Evolutionary conservation across 1,140 invertebrate species (phyloP), one percentile per base, ranked within the genome.

Genomic region (Arctopsyche grandis): DNA sequence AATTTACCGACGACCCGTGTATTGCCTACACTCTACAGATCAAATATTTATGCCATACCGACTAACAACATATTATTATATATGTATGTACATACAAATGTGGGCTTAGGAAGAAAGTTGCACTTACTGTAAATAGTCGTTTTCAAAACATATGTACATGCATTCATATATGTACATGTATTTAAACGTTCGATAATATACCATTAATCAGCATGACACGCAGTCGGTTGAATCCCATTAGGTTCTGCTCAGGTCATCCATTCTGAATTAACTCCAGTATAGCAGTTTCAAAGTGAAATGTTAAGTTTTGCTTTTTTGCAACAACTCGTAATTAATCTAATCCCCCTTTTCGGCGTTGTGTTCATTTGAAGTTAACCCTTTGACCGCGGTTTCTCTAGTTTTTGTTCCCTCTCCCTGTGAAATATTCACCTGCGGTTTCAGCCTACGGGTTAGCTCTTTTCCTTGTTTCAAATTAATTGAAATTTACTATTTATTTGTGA

Each of bases 361-460:
- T 74, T 74, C 70, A 74, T 48, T 74, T 38, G 48, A 22, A 75
- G 52, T 75, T 60, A 29, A 60, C 52, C 48, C 48, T 73, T 75
- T 29, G n/a, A 22, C 63, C 24, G 56, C 56, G 22, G 29, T 76
- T 58, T 12, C 24, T 12, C 56, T 38, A 48, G 73, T 75, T 75
- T 75, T 75, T 75, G 52, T 48, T n/a, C 24, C 63, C 63, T 9
- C 12, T 4, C 29, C 29, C 73, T 14, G 73, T 75, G 52, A 75
- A 75, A 75, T 75, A 75, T 75, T 75, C 73, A 75, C 73, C 73
- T 75, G 73, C 73, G 73, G 73, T 75, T 26, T 10, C 14, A 9
- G n/a, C 69, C 9, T 21, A 16, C 69, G 43, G 46, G 73, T 74
- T 38, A 9, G 43, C 19, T 75, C 56, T 75, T 75, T 75, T 48